These are phyloP conservation scores for Ceriagrion tenellum DNA, from an alignment of 2,888 invertebrate species.

Conservation along the genomic window DNA sequence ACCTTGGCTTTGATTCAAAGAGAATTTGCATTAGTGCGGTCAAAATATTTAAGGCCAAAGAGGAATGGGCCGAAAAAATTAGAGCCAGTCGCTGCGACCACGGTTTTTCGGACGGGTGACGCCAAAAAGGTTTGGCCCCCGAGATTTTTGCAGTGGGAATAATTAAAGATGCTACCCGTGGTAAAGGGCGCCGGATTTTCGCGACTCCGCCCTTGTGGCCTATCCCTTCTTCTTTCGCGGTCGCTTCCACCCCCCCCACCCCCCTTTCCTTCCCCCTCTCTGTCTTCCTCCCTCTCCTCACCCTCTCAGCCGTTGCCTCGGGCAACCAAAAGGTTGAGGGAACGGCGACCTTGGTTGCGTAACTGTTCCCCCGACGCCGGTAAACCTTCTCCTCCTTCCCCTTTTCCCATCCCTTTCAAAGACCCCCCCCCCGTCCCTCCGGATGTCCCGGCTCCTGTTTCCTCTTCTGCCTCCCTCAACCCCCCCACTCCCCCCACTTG, in stretches of 20 bases:
- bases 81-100: neutral
- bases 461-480: neutral
- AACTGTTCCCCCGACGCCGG: slow-evolving; percentile 31
- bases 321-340: slow-evolving; percentile 34
- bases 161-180: neutral
- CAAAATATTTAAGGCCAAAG: too few relatives aligned
- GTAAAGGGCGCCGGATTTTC: neutral
- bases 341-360: slow-evolving; percentile 63
- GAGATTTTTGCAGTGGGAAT: neutral
- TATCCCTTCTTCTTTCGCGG: neutral
- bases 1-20: too few relatives aligned
- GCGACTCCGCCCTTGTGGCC: neutral
- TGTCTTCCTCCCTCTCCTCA: neutral
- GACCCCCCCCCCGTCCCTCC: neutral
- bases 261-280: neutral
- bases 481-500: neutral
- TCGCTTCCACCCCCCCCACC: neutral
- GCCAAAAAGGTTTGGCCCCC: neutral
- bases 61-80: too few relatives aligned
- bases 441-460: neutral
- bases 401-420: neutral
- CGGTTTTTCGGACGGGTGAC: neutral
- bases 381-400: neutral
- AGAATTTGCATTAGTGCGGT: too few relatives aligned
- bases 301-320: neutral